Conservation (phyloP, 2,113 vertebrate genomes). For the Numida meleagris region DNA sequence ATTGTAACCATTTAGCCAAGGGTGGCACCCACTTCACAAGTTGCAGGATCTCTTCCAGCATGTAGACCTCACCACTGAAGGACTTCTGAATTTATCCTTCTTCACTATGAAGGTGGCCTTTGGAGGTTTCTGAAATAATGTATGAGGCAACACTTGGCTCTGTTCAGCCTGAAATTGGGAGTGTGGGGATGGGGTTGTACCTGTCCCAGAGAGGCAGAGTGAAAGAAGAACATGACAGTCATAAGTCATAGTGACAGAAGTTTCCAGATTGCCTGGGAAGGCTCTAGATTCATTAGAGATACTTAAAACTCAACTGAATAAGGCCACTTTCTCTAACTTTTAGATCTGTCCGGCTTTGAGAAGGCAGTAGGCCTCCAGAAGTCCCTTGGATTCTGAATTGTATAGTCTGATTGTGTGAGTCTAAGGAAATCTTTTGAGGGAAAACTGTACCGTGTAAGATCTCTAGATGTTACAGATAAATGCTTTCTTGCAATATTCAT, state of each 20-base stretch:
- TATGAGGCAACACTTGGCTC: not conserved
- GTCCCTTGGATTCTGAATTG: not conserved
- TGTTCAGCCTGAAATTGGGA: not conserved
- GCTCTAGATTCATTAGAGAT: not conserved
- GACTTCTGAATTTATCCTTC: not conserved
- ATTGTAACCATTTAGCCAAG: not conserved
- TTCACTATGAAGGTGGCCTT: not conserved
- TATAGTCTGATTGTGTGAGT: not conserved
- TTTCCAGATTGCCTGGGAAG: not conserved
- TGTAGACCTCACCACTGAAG: not conserved
- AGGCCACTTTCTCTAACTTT: not conserved
- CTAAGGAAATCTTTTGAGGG: not conserved
- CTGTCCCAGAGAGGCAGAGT: not conserved
- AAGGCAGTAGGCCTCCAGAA: not conserved
- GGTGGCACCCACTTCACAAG: fast-evolving
- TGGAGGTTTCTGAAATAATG: not conserved
- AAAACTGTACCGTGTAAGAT: not conserved
- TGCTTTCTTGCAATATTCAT: not conserved
- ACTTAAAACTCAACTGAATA: not conserved
- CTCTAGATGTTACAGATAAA: not conserved
- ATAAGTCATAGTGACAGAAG: not conserved
- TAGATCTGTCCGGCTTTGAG: not conserved
- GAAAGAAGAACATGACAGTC: not conserved
- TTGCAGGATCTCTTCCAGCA: not conserved
- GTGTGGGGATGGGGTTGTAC: not conserved